Evolutionary conservation across 2,113 vertebrate genomes (phyloP).

Genomic region (Corythaixoides concolor): DNA sequence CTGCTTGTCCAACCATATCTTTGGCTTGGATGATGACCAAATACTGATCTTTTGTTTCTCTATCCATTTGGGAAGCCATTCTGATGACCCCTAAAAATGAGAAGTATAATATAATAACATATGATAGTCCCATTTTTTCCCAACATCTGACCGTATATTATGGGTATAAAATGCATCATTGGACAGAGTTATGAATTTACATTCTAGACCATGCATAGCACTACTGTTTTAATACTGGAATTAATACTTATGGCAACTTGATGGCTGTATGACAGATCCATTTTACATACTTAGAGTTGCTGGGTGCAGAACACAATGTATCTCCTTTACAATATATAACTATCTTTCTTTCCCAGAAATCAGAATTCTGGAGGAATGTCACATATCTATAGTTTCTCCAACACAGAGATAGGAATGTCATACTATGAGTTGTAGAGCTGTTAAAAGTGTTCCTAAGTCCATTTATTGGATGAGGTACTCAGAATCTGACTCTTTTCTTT

Average conservation of each 20-base stretch:
- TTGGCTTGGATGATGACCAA: conserved; percentile 91
- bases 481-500: not conserved
- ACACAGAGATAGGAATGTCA: not conserved
- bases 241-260: not conserved
- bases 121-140: not conserved
- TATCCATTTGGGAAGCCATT: conserved; percentile 89
- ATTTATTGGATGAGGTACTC: not conserved
- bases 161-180: not conserved
- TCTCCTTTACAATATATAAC: not conserved
- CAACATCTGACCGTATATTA: not conserved
- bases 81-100: conserved; percentile 84
- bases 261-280: rapidly evolving
- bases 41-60: conserved; percentile 88
- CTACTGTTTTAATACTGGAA: not conserved
- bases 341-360: not conserved
- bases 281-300: not conserved
- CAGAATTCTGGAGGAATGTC: not conserved
- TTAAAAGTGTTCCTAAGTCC: not conserved
- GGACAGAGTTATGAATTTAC: not conserved
- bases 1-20: conserved; percentile 88
- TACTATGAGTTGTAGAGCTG: rapidly evolving
- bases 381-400: not conserved
- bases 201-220: not conserved
- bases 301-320: not conserved
- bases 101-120: not conserved